Evolutionary conservation across 2,888 invertebrate species (phyloP).

Genomic region (Pedicia rivosa): DNA sequence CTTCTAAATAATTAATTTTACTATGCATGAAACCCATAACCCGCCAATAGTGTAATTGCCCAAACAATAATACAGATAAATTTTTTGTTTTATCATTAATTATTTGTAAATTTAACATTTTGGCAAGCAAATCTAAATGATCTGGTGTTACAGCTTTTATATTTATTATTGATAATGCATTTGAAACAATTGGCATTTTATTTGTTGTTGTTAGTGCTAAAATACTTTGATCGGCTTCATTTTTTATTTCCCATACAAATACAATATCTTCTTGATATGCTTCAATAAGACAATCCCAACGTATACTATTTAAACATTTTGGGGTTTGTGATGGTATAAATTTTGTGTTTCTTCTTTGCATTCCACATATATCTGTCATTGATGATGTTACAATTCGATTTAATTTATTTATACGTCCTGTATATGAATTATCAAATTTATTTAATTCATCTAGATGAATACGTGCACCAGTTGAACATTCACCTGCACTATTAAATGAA

Average conservation of each 20-base stretch:
- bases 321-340: constrained; percentile 20
- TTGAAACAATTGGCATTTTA: constrained; percentile 23
- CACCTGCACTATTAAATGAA: no score
- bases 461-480: no score
- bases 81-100: constrained; percentile 14
- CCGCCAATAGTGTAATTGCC: constrained; percentile 11
- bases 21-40: constrained; percentile 22
- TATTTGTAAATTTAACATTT: constrained; percentile 14
- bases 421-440: neutral
- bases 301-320: constrained; percentile 10
- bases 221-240: constrained; percentile 11
- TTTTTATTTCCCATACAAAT: constrained; percentile 25
- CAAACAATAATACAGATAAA: constrained; percentile 20
- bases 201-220: constrained; percentile 23
- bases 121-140: constrained; percentile 18
- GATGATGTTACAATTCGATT: constrained; percentile 11
- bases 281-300: constrained; percentile 7
- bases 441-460: no score
- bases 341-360: constrained; percentile 23
- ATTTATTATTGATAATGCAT: constrained; percentile 23
- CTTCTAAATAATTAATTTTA: constrained; percentile 15
- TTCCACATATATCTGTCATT: constrained; percentile 15
- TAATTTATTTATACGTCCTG: constrained; percentile 5
- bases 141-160: constrained; percentile 17
- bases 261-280: constrained; percentile 20